Percentiles rank a stretch among this genome's conserved stretches.
These are phyloP conservation scores for Osmerus mordax DNA, from an alignment of 2,113 vertebrate genomes.

Conservation along the genomic window DNA sequence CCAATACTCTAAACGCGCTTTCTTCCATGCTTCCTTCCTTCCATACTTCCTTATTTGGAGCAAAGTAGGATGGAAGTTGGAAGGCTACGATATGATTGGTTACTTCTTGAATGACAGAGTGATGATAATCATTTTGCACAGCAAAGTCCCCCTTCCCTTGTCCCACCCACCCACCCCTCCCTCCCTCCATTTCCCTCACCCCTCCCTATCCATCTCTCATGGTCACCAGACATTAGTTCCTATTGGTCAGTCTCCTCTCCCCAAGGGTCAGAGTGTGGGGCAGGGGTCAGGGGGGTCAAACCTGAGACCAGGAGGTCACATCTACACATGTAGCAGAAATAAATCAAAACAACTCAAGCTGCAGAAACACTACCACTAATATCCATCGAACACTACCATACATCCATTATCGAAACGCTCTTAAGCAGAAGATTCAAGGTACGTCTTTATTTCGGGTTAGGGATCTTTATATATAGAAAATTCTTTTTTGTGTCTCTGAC, in stretches of 20 bases:
- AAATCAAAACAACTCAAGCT: background rate
- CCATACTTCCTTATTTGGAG: no score
- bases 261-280: background rate
- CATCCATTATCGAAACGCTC: background rate
- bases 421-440: conserved; percentile 38
- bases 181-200: background rate
- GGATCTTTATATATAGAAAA: background rate
- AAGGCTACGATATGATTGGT: background rate
- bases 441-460: background rate
- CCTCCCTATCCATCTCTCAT: background rate
- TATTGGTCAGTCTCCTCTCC: background rate
- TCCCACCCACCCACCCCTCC: background rate
- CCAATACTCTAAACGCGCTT: no score
- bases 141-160: conserved; percentile 33
- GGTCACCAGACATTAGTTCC: background rate
- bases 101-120: conserved; percentile 7
- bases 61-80: no score
- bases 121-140: conserved; percentile 35
- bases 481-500: background rate
- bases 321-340: no score
- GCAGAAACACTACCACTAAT: conserved; percentile 3
- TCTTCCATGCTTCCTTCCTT: no score
- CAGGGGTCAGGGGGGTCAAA: no score
- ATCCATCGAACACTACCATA: conserved; percentile 15
- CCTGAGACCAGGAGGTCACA: no score